Evolutionary conservation across 2,888 invertebrate genomes (phyloP), one percentile per base, ranked within the genome.

Genomic region (Cerastis rubricosa): DNA sequence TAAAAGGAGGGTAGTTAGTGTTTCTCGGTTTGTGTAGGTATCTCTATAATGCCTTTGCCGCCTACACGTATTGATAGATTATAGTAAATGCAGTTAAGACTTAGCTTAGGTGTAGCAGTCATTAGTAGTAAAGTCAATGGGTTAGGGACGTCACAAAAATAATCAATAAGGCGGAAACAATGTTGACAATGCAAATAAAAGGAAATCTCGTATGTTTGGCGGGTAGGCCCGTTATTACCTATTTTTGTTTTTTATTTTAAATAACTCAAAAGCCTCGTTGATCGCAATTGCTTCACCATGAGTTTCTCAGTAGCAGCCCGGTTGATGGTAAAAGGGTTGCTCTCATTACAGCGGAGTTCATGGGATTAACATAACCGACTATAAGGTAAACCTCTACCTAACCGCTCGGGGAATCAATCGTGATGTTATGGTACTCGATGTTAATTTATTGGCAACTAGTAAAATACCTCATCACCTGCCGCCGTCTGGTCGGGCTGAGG

Each of bases 401-500:
- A 17, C 49, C 17, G 11, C 11, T 40, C 12, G 49, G 0, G 17
- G 11, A 43, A 29, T 43, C 71, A 17, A 25, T 25, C 6, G n/a
- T 70, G 35, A n/a, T 29, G 43, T 35, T 45, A 45, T 45, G n/a
- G 9, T n/a, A n/a, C 17, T 25, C 29, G 0, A 59, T 72, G 47
- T 61, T 40, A 49, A 40, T 22, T 43, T 8, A 51, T 49, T 25
- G 19, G 40, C 14, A 51, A 47, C 9, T 65, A 43, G 25, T 4
- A 47, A 35, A 35, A 45, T 82, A 83, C 54, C 84, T 84, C 82
- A 66, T 83, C 85, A n/a, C 76, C 83, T 29, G 81, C 17, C n/a
- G 76, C 81, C 29, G 35, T 76, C 29, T 71, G 90, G 47, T 93
- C 95, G 84, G 94, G 96, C 80, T 92, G 94, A 88, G 94, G 97